Conservation (phyloP, 1,140 invertebrate genomes). For the Aphis craccivora region DNA sequence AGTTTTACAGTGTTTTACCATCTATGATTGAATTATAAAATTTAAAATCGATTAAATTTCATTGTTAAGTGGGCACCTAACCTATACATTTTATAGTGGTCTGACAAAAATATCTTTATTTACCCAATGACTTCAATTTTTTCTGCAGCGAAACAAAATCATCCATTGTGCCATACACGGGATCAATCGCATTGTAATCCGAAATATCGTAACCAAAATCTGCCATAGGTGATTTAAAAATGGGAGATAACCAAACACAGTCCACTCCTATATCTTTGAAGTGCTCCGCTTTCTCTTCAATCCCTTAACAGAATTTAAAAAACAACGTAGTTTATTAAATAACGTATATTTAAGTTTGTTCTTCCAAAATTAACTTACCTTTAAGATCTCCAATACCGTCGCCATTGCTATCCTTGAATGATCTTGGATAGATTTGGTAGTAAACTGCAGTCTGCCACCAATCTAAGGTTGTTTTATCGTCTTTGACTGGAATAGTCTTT, state of each 20-base stretch:
- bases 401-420: constrained; percentile 62
- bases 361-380: constrained; percentile 10
- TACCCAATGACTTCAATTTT: constrained; percentile 51
- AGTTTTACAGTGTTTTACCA: too few relatives aligned
- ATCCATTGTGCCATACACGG: constrained; percentile 45
- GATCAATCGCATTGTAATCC: constrained; percentile 70
- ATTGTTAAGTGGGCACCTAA: too few relatives aligned
- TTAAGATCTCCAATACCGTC: constrained; percentile 68
- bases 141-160: constrained; percentile 53
- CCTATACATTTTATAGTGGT: too few relatives aligned
- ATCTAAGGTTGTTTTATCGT: not conserved
- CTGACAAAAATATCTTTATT: constrained; percentile 38
- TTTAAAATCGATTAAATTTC: too few relatives aligned
- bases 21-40: too few relatives aligned
- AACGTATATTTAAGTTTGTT: not conserved
- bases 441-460: constrained; percentile 64
- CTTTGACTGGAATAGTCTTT: not conserved
- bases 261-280: constrained; percentile 72
- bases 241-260: constrained; percentile 52
- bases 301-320: constrained; percentile 62
- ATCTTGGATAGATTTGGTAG: constrained; percentile 68
- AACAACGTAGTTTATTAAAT: not conserved
- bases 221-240: constrained; percentile 67
- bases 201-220: constrained; percentile 80
- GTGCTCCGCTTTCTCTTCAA: constrained; percentile 70